These are phyloP conservation scores for Tiliqua scincoides DNA, from an alignment of 2,113 vertebrate species.

Conservation along the genomic window DNA sequence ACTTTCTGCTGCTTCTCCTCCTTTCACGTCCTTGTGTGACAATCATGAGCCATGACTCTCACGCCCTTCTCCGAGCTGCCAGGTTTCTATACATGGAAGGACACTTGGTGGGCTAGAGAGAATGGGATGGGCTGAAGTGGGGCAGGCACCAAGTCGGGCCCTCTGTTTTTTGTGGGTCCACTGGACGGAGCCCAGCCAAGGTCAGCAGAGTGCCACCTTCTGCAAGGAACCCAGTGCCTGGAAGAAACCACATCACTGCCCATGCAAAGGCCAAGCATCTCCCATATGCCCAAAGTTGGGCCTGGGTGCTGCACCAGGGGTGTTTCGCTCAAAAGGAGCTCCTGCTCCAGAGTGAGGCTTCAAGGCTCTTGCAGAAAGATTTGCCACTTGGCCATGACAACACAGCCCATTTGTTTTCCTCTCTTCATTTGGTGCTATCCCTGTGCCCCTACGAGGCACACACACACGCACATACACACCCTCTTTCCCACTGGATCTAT, in stretches of 20 bases:
- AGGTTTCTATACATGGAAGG: constrained; percentile 42
- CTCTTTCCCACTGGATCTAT: neutral
- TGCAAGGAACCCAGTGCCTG: neutral
- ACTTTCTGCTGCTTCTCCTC: neutral
- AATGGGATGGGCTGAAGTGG: no score
- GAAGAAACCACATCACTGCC: no score
- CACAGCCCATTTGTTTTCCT: neutral
- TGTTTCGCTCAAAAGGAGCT: neutral
- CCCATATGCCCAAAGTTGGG: no score
- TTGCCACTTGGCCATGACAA: no score
- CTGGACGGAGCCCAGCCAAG: constrained; percentile 1
- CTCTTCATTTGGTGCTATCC: neutral
- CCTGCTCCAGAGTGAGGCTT: neutral
- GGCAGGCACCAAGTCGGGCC: neutral
- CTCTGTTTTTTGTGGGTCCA: neutral
- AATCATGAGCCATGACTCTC: constrained; percentile 19
- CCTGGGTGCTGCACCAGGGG: neutral
- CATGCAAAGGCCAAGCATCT: no score
- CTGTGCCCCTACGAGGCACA: no score
- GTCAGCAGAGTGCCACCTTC: neutral
- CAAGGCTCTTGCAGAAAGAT: neutral
- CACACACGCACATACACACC: neutral
- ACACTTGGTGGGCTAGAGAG: neutral
- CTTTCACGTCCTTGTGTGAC: constrained; percentile 35
- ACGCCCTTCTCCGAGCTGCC: neutral